phyloP scores from a whole-genome alignment of 2,797 vertebrate species.

The Podargus strigoides region DNA sequence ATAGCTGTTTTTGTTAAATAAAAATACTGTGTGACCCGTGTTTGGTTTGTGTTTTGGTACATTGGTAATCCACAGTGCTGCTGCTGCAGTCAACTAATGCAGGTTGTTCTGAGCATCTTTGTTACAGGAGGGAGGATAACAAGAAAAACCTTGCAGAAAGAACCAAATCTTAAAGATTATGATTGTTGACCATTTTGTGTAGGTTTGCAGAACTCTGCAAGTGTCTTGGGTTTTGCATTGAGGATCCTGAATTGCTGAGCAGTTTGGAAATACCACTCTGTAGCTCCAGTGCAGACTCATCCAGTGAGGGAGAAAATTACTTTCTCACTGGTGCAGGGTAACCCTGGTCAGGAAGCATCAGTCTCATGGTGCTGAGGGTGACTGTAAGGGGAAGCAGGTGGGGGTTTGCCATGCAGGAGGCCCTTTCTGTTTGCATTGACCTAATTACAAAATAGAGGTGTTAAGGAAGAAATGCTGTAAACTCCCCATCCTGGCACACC shows the following conservation, averaged over 20 bases:
- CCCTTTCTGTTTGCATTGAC: background rate
- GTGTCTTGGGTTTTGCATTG: background rate
- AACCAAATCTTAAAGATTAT: background rate
- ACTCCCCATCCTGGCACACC: background rate
- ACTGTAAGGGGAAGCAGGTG: background rate
- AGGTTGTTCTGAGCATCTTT: background rate
- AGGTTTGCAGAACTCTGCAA: background rate
- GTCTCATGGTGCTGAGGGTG: background rate
- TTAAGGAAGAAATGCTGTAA: background rate
- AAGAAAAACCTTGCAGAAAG: background rate
- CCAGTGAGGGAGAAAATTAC: background rate
- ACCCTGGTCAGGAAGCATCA: background rate
- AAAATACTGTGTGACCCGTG: constrained; percentile 27
- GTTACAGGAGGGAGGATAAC: background rate
- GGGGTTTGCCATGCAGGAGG: background rate
- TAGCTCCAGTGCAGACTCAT: background rate
- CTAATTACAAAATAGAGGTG: background rate
- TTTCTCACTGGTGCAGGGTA: background rate
- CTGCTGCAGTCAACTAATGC: background rate
- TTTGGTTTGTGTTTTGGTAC: background rate
- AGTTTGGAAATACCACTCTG: background rate
- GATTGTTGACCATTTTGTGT: background rate
- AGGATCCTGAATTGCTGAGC: background rate
- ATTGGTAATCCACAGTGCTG: background rate
- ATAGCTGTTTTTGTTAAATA: constrained; percentile 74